Percentiles rank a stretch among this genome's conserved stretches.
Conservation (phyloP, 2,888 invertebrate genomes). For the Tolmerus cingulatus region DNA sequence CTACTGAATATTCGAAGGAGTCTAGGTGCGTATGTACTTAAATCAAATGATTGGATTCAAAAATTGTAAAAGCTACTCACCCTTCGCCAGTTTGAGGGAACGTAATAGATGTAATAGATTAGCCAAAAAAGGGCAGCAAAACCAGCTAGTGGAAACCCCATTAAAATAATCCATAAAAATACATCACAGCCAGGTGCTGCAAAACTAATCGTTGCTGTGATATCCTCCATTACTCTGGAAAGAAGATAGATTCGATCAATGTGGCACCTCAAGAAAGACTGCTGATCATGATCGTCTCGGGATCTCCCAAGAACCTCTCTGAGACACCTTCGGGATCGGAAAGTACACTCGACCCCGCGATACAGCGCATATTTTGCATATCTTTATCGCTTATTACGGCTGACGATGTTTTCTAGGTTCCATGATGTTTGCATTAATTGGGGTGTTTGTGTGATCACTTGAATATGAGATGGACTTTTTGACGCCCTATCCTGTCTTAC, state of each 20-base stretch:
- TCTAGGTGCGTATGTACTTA: background rate
- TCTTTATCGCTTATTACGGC: background rate
- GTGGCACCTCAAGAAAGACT: background rate
- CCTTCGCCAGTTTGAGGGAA: conserved; percentile 55
- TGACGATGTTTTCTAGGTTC: background rate
- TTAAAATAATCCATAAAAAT: background rate
- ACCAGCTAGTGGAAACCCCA: background rate
- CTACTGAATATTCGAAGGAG: background rate
- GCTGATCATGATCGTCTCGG: background rate
- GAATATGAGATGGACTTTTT: conserved; percentile 4
- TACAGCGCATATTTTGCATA: background rate
- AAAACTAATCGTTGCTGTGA: background rate
- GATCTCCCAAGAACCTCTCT: background rate
- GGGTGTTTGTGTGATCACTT: background rate
- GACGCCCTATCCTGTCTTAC: background rate
- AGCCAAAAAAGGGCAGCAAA: background rate
- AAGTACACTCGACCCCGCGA: background rate
- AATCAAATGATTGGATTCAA: background rate
- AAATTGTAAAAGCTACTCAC: conserved; percentile 50
- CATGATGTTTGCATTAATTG: background rate
- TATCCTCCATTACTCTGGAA: background rate
- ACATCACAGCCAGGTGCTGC: background rate
- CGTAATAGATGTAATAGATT: conserved; percentile 53
- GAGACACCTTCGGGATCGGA: background rate
- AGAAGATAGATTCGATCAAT: background rate